Conservation (phyloP, 1,140 invertebrate genomes). For the Oreohelix idahoensis region DNA sequence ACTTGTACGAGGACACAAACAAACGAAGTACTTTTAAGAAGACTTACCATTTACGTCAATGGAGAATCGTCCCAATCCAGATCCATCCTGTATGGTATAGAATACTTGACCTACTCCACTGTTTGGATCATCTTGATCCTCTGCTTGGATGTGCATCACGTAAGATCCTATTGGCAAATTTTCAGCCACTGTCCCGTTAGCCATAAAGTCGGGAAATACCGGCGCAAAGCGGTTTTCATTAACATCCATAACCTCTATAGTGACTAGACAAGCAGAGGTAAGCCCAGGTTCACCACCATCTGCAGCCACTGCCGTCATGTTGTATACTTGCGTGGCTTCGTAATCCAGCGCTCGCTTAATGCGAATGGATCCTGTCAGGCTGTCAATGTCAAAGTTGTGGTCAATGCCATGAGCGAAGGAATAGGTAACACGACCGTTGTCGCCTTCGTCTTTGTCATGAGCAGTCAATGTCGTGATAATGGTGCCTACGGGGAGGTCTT, state of each 20-base stretch:
- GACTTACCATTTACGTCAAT: slow-evolving; percentile 90
- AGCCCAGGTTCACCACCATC: slow-evolving; percentile 78
- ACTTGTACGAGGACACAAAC: neutral
- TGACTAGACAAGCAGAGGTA: slow-evolving; percentile 68
- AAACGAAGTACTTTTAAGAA: neutral
- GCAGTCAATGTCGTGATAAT: slow-evolving; percentile 89
- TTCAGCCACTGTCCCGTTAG: slow-evolving; percentile 76
- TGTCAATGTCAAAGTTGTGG: slow-evolving; percentile 83
- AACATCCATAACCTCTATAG: slow-evolving; percentile 91
- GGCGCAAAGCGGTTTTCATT: slow-evolving; percentile 92
- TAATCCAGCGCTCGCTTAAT: slow-evolving; percentile 86
- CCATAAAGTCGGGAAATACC: slow-evolving; percentile 83
- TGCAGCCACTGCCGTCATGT: slow-evolving; percentile 85
- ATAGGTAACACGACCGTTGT: slow-evolving; percentile 83
- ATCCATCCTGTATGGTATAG: slow-evolving; percentile 90
- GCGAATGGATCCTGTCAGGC: slow-evolving; percentile 86
- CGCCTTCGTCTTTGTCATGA: slow-evolving; percentile 87
- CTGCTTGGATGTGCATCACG: slow-evolving; percentile 81
- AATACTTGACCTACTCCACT: slow-evolving; percentile 78
- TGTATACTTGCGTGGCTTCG: slow-evolving; percentile 88
- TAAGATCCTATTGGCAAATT: slow-evolving; percentile 81
- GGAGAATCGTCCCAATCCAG: slow-evolving; percentile 91
- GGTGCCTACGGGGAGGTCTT: slow-evolving; percentile 90
- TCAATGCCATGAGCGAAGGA: slow-evolving; percentile 79
- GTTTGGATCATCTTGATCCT: slow-evolving; percentile 79